Conservation (phyloP, 2,888 invertebrate genomes). For the Crematogaster levior region DNA sequence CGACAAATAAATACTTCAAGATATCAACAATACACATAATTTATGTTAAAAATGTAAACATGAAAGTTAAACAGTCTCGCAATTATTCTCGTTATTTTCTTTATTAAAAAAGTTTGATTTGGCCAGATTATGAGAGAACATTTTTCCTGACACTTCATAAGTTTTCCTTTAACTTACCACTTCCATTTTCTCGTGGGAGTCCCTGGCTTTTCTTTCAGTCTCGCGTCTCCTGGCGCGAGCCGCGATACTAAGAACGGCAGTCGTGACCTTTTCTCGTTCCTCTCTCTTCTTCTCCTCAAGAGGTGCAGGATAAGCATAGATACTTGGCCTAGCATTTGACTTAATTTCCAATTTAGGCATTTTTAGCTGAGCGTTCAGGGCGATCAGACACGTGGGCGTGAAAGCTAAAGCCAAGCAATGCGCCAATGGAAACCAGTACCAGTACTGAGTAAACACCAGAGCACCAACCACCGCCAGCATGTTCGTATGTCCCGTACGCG, state of each 20-base stretch:
- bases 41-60: not conserved
- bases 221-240: slow-evolving; percentile 96
- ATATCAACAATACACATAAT: not conserved
- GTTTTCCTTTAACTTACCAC: slow-evolving; percentile 87
- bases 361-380: slow-evolving; percentile 95
- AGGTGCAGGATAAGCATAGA: slow-evolving; percentile 98
- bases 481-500: slow-evolving; percentile 98
- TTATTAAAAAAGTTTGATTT: not conserved
- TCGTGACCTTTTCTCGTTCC: slow-evolving; percentile 98
- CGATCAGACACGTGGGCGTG: slow-evolving; percentile 98
- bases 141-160: slow-evolving; percentile 12
- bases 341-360: slow-evolving; percentile 97
- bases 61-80: not conserved
- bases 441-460: slow-evolving; percentile 99
- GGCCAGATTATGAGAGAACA: not conserved
- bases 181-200: slow-evolving; percentile 94
- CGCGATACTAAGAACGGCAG: slow-evolving; percentile 98
- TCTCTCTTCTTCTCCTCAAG: slow-evolving; percentile 99
- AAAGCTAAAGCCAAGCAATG: slow-evolving; percentile 98
- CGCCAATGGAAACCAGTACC: slow-evolving; percentile 99
- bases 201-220: slow-evolving; percentile 88
- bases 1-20: not conserved
- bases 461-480: slow-evolving; percentile 99
- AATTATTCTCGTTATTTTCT: not conserved
- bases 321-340: slow-evolving; percentile 97